A percentile compares a stretch with the other conserved stretches of the same genome.
phyloP scores from a whole-genome alignment of 1,140 invertebrate species.

The Caenorhabditis brenneri region DNA sequence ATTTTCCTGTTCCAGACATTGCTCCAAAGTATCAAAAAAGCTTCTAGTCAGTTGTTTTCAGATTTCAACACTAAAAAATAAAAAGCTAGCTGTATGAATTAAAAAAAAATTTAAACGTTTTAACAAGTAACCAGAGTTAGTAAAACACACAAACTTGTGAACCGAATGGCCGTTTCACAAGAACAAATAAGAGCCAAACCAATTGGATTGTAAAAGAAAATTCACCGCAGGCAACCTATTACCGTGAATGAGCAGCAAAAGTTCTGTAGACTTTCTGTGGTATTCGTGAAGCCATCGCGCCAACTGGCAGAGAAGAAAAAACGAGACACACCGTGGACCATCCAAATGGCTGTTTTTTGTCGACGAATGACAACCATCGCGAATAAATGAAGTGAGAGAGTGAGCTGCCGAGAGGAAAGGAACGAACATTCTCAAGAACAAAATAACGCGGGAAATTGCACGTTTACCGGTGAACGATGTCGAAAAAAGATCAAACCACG shows the following conservation, averaged over 20 bases:
- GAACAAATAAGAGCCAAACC: background rate
- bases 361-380: background rate
- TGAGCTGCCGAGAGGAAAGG: background rate
- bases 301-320: background rate
- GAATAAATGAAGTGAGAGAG: constrained; percentile 26
- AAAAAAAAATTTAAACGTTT: too few relatives aligned
- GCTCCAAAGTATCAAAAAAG: too few relatives aligned
- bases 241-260: background rate
- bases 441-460: background rate
- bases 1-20: too few relatives aligned
- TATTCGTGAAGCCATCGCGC: background rate
- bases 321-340: constrained; percentile 13
- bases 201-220: too few relatives aligned
- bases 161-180: too few relatives aligned
- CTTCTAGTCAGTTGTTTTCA: too few relatives aligned
- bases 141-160: too few relatives aligned
- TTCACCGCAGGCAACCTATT: background rate
- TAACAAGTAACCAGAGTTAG: too few relatives aligned
- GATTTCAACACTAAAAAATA: too few relatives aligned
- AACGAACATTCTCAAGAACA: background rate
- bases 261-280: background rate
- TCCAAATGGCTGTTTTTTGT: background rate
- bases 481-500: background rate
- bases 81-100: too few relatives aligned
- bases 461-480: background rate